A percentile compares a stretch with the other conserved stretches of the same genome.
These are phyloP conservation scores for Hylaeus volcanicus DNA, from an alignment of 1,140 invertebrate species.

Conservation along the genomic window DNA sequence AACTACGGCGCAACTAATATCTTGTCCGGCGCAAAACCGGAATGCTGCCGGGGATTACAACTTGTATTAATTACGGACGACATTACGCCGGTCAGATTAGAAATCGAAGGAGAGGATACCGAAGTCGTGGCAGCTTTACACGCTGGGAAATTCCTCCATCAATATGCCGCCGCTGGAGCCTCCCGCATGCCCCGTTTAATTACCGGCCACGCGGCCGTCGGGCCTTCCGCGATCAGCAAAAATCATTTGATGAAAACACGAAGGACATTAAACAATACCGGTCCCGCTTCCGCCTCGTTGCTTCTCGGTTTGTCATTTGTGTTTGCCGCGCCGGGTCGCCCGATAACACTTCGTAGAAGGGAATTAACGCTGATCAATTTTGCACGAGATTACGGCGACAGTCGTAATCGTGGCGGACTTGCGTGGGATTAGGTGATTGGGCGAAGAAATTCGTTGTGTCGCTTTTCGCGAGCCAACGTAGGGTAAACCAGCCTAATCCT, in stretches of 20 bases:
- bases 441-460: neutral
- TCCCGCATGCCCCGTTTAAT: slow-evolving; percentile 49
- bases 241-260: slow-evolving; percentile 40
- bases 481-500: too few species aligned
- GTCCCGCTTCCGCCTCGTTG: slow-evolving; percentile 26
- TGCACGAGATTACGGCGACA: neutral
- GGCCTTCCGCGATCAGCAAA: neutral
- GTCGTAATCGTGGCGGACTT: neutral
- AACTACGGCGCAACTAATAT: slow-evolving; percentile 77
- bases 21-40: slow-evolving; percentile 79
- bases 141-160: slow-evolving; percentile 36
- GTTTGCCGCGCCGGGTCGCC: neutral
- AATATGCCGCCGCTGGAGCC: slow-evolving; percentile 20
- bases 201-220: slow-evolving; percentile 23
- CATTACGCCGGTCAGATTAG: slow-evolving; percentile 78
- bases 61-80: slow-evolving; percentile 81
- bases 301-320: slow-evolving; percentile 11
- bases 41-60: slow-evolving; percentile 78
- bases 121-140: slow-evolving; percentile 48
- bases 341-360: neutral
- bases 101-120: slow-evolving; percentile 74
- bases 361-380: slow-evolving; percentile 4
- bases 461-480: too few species aligned
- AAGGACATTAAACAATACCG: slow-evolving; percentile 30
- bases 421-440: neutral